These are phyloP conservation scores for Metopolophium dirhodum DNA, from an alignment of 1,140 invertebrate species.

Conservation along the genomic window DNA sequence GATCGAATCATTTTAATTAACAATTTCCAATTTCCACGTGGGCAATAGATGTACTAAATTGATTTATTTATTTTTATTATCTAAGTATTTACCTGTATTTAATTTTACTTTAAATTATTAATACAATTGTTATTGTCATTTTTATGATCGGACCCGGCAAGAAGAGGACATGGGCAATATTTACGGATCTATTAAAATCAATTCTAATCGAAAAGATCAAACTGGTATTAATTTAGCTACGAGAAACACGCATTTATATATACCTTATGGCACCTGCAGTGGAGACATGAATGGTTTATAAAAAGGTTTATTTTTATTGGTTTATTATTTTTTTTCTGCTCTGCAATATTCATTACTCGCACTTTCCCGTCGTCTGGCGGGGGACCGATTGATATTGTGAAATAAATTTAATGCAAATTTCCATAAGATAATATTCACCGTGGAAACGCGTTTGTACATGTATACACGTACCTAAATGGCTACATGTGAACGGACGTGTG, in stretches of 20 bases:
- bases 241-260: not conserved
- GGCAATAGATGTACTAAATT: too few relatives aligned
- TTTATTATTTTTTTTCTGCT: not conserved
- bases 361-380: too few relatives aligned
- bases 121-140: too few relatives aligned
- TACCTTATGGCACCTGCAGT: not conserved
- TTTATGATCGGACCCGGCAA: too few relatives aligned
- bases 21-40: not conserved
- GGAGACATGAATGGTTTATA: not conserved
- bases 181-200: too few relatives aligned
- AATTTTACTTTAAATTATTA: too few relatives aligned
- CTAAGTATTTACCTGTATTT: too few relatives aligned
- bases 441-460: not conserved
- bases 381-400: not conserved
- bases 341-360: not conserved
- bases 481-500: too few relatives aligned
- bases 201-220: not conserved
- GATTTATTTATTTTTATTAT: too few relatives aligned
- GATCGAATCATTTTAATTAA: not conserved
- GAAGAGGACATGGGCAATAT: too few relatives aligned
- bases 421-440: not conserved
- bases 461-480: too few relatives aligned
- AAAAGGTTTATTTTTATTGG: not conserved
- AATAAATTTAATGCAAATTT: not conserved
- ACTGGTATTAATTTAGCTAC: not conserved